phyloP scores from a whole-genome alignment of 1,140 invertebrate genomes.

The Heterodera schachtii region DNA sequence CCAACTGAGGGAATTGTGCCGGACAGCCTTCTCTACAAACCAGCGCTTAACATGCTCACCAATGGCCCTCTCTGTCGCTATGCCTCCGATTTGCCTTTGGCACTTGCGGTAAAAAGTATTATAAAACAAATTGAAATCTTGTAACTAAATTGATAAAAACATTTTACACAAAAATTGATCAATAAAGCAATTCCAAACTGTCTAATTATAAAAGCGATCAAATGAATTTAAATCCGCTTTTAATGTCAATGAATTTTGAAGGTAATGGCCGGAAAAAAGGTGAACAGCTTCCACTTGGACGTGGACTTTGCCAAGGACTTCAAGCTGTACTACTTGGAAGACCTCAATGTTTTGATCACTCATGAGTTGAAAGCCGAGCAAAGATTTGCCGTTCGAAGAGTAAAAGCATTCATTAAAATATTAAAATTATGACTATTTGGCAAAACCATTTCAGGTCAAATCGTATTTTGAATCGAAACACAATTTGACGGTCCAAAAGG shows the following conservation, averaged over 20 bases:
- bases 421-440: too few relatives aligned
- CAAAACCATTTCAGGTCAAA: not conserved
- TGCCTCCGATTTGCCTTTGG: constrained; percentile 79
- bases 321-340: constrained; percentile 82
- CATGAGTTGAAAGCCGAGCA: constrained; percentile 5
- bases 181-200: too few relatives aligned
- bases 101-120: constrained; percentile 64
- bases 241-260: not conserved
- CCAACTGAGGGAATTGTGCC: constrained; percentile 18
- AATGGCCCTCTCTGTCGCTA: constrained; percentile 87
- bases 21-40: not conserved
- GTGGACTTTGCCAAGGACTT: constrained; percentile 67
- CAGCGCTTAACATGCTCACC: not conserved
- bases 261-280: constrained; percentile 19
- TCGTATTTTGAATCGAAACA: constrained; percentile 4
- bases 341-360: constrained; percentile 17
- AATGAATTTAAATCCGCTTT: not conserved
- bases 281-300: not conserved
- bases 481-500: constrained; percentile 20
- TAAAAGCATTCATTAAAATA: not conserved
- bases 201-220: too few relatives aligned
- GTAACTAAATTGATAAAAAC: too few relatives aligned
- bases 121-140: too few relatives aligned
- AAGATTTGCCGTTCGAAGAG: not conserved
- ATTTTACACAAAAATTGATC: too few relatives aligned